Evolutionary conservation across 2,797 vertebrate genomes (phyloP).

Genomic region (Rhabdomys pumilio): DNA sequence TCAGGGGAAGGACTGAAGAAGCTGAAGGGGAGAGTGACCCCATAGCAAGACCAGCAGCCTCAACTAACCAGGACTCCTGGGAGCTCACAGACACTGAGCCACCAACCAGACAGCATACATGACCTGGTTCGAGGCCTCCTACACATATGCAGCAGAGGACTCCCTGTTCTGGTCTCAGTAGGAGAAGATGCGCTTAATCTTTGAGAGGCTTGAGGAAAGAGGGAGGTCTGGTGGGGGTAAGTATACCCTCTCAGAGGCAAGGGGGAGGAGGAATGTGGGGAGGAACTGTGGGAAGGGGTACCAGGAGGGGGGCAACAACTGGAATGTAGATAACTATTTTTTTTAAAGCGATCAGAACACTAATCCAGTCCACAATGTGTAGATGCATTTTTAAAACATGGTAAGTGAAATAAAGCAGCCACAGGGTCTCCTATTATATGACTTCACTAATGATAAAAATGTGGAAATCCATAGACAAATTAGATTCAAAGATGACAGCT

Average conservation of each 20-base stretch:
- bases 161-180: not conserved
- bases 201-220: not conserved
- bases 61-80: not conserved
- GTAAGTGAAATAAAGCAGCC: constrained; percentile 46
- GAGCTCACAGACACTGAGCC: not conserved
- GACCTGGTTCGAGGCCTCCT: not conserved
- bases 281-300: not conserved
- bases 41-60: not conserved
- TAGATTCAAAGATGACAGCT: not conserved
- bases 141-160: not conserved
- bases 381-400: constrained; percentile 28
- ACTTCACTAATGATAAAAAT: constrained; percentile 15
- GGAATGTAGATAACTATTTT: not conserved
- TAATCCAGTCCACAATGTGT: not conserved
- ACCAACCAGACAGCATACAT: not conserved
- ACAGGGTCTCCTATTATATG: not conserved
- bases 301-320: not conserved
- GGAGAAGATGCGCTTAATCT: not conserved
- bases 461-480: constrained; percentile 5
- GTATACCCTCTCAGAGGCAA: not conserved
- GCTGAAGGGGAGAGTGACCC: not conserved
- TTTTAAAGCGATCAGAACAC: constrained; percentile 1
- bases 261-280: not conserved
- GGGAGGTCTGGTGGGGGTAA: not conserved
- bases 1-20: not conserved